phyloP scores from a whole-genome alignment of 1,140 invertebrate genomes.

The Neocloeon triangulifer region DNA sequence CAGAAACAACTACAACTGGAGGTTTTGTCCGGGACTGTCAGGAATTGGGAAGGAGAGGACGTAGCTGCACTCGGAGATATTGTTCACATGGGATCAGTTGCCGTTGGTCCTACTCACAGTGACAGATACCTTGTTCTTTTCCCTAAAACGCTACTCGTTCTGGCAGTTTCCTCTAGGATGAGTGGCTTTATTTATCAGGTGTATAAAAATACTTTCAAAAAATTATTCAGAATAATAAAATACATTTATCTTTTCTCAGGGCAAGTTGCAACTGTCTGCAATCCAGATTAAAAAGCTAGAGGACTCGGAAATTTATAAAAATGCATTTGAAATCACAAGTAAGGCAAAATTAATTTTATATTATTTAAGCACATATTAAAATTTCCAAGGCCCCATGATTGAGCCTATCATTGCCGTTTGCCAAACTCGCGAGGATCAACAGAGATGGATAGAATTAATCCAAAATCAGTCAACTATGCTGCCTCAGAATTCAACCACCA shows the following conservation, averaged over 20 bases:
- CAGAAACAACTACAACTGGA: slow-evolving; percentile 92
- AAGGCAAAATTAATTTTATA: slow-evolving; percentile 8
- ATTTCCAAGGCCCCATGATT: slow-evolving; percentile 55
- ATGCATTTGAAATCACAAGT: slow-evolving; percentile 80
- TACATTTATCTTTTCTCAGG: slow-evolving; percentile 29
- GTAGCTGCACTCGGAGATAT: slow-evolving; percentile 48
- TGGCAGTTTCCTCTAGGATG: slow-evolving; percentile 73
- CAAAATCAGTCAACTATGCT: slow-evolving; percentile 38
- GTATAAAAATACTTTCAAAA: too few species aligned
- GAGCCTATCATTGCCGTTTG: slow-evolving; percentile 73
- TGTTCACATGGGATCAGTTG: slow-evolving; percentile 66
- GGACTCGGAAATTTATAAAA: slow-evolving; percentile 54
- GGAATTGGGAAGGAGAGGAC: slow-evolving; percentile 86
- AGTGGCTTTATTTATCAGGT: slow-evolving; percentile 94
- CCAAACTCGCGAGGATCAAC: slow-evolving; percentile 57
- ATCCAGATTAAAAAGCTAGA: slow-evolving; percentile 54
- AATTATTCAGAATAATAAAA: slow-evolving; percentile 2
- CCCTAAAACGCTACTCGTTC: slow-evolving; percentile 62
- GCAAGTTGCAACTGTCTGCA: slow-evolving; percentile 69
- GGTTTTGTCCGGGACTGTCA: slow-evolving; percentile 76
- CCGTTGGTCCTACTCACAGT: slow-evolving; percentile 52
- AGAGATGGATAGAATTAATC: slow-evolving; percentile 67
- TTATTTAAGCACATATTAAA: slow-evolving; percentile 3
- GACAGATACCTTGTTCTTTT: slow-evolving; percentile 87
- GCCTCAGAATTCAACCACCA: too few species aligned